Evolutionary conservation across 2,113 vertebrate genomes (phyloP), one percentile per base, ranked within the genome.

Genomic region (Pteruthius melanotis): DNA sequence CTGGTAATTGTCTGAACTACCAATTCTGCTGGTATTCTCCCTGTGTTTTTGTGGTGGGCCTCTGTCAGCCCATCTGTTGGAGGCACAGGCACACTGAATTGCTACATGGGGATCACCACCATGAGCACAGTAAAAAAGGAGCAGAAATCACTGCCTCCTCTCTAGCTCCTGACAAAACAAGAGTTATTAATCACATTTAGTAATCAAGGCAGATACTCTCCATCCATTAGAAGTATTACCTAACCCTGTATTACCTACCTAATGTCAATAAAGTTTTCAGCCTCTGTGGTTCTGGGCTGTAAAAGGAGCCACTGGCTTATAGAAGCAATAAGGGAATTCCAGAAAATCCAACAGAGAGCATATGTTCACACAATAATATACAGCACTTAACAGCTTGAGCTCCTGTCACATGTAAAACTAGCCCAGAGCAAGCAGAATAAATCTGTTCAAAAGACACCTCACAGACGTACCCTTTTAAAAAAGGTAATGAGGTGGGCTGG

Each of bases 331-430:
- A 72, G 47, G 53, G 54, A 79, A 90, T 75, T 95, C 60, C 91
- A 91, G 75, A 80, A 72, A 87, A 89, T 20, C 68, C 86, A 83
- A 39, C 49, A 66, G 68, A 83, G 71, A 92, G 39, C 93, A 89
- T 90, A 95, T 93, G 90, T 33, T 94, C 80, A 81, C 22, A 77
- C 42, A 90, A 4, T 35, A 81, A 74, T 47, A 86, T n/a, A 65
- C 50, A 83, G 79, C 83, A 78, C 68, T 42, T n/a, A 76, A 90
- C 85, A 92, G 92, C 80, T 81, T 97, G 92, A 83, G 68, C 68
- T 95, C 71, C 80, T 83, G 66, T 72, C 95, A 94, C 44, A 0
- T 90, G 78, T 68, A 68, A 82, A 91, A 88, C 59, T 20, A 75
- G 60, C 68, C 78, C 64, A 78, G 69, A 75, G 56, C 35, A 81